phyloP scores from a whole-genome alignment of 2,888 invertebrate species.

The Oasisia sp. region DNA sequence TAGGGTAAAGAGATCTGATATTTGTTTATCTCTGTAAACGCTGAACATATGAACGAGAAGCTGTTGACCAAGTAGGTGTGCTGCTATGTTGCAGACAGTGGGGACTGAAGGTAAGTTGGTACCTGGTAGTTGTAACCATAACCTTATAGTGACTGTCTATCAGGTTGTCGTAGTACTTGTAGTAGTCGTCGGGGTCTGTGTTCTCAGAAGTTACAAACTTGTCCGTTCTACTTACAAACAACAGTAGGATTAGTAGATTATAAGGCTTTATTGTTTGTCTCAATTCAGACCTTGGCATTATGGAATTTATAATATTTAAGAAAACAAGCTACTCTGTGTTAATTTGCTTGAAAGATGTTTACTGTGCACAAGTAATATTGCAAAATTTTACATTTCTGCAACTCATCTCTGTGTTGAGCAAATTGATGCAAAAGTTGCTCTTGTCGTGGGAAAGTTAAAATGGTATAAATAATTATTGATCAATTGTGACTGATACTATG shows the following conservation, averaged over 20 bases:
- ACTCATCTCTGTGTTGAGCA: background rate
- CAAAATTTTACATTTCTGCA: background rate
- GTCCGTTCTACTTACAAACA: background rate
- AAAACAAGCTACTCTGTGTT: background rate
- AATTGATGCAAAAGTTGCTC: no score
- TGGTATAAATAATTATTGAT: no score
- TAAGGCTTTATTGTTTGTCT: background rate
- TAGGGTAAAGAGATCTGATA: background rate
- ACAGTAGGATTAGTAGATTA: background rate
- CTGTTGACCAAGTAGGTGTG: background rate
- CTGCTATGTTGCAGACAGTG: background rate
- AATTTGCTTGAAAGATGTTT: background rate
- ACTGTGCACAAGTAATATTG: background rate
- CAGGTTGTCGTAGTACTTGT: no score
- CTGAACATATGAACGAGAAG: background rate
- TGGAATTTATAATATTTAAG: background rate
- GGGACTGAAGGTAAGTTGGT: background rate
- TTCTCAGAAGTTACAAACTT: background rate
- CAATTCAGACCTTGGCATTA: background rate
- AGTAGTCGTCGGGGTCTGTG: background rate
- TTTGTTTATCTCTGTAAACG: background rate
- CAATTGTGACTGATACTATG: no score
- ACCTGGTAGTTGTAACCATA: background rate
- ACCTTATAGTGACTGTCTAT: no score
- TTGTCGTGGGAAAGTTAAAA: no score